phyloP scores from a whole-genome alignment of 2,888 invertebrate genomes.

The Falcaria lacertinaria region DNA sequence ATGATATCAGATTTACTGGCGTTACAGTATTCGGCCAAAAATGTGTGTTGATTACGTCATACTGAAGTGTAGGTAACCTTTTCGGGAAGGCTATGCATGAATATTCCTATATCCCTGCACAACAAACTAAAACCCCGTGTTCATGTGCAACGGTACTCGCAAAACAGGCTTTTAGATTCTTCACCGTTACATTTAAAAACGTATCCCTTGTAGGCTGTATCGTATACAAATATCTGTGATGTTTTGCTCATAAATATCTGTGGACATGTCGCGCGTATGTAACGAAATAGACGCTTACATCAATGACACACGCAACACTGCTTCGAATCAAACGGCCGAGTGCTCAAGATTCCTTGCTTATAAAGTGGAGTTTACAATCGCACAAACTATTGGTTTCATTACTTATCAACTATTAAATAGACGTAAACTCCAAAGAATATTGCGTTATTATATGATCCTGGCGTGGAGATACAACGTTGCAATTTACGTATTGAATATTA shows the following conservation, averaged over 20 bases:
- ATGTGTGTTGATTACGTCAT: too few species aligned
- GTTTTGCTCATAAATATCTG: slow-evolving; percentile 3
- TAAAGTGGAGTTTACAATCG: slow-evolving; percentile 9
- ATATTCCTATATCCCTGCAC: too few species aligned
- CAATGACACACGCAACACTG: slow-evolving; percentile 36
- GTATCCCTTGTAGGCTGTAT: neutral
- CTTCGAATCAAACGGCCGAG: slow-evolving; percentile 5
- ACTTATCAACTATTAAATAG: too few species aligned
- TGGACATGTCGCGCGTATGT: slow-evolving; percentile 11
- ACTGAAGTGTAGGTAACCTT: too few species aligned
- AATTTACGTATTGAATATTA: too few species aligned
- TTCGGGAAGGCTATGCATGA: too few species aligned
- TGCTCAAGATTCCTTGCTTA: neutral
- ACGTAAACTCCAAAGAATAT: too few species aligned
- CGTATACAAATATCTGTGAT: slow-evolving; percentile 1
- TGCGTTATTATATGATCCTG: too few species aligned
- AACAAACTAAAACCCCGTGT: neutral
- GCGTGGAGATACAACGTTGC: too few species aligned
- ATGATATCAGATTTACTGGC: too few species aligned
- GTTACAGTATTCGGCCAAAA: too few species aligned
- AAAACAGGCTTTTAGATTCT: neutral
- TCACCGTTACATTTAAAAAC: neutral
- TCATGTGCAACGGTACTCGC: neutral
- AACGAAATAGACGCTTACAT: slow-evolving; percentile 35
- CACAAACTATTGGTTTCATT: slow-evolving; percentile 10